phyloP scores from a whole-genome alignment of 2,113 vertebrate genomes.

The Chrysochloris asiatica region DNA sequence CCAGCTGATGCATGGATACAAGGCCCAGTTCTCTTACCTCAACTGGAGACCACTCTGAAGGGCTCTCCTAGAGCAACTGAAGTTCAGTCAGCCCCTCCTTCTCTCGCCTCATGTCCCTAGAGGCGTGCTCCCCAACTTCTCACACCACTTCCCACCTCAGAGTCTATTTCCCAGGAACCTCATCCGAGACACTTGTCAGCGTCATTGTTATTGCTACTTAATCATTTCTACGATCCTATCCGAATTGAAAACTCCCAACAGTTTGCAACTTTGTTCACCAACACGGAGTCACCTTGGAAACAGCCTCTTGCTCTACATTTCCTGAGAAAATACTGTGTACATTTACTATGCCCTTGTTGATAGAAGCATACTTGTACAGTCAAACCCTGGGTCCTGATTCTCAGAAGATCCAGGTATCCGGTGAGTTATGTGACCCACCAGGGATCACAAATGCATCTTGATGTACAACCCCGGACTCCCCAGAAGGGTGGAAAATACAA shows the following conservation, averaged over 20 bases:
- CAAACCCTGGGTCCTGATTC: neutral
- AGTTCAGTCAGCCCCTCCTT: neutral
- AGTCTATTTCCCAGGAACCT: too few species aligned
- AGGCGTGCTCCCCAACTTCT: neutral
- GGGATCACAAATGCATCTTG: too few species aligned
- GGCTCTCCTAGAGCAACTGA: too few species aligned
- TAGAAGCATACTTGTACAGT: too few species aligned
- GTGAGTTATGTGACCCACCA: neutral
- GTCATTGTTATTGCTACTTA: neutral
- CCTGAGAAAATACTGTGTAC: too few species aligned
- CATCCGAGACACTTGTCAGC: neutral
- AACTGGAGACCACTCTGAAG: neutral
- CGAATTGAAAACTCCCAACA: neutral
- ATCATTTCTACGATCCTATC: neutral
- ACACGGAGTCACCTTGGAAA: neutral
- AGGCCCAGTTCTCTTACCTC: neutral
- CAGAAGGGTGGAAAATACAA: neutral
- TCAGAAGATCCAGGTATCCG: neutral
- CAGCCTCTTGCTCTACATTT: too few species aligned
- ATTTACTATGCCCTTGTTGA: too few species aligned
- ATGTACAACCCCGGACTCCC: neutral
- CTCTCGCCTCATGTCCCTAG: accelerated
- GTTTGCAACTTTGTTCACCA: neutral
- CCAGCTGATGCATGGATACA: too few species aligned
- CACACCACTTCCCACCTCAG: neutral